Conservation (phyloP, 2,797 vertebrate genomes). For the Micrastur ruficollis region DNA sequence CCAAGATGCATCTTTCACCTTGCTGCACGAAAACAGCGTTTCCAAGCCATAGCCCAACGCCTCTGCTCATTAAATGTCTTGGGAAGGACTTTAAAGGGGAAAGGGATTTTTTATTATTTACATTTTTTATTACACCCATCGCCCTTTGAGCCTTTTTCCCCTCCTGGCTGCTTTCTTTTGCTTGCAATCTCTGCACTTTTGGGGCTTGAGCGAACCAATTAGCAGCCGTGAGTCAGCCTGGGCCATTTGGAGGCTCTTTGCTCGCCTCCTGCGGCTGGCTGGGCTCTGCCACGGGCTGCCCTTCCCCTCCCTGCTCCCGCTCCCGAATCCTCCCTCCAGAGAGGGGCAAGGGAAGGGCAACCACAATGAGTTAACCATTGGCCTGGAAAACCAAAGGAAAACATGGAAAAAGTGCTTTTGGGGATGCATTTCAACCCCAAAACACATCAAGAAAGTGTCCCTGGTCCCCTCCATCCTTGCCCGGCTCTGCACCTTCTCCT, state of each 20-base stretch:
- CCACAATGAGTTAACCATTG: accelerated
- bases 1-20: not conserved
- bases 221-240: too few relatives aligned
- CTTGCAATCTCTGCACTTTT: not conserved
- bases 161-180: not conserved
- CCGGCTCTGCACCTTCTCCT: not conserved
- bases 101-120: not conserved
- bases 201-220: not conserved
- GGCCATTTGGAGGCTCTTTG: not conserved
- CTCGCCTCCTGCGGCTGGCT: not conserved
- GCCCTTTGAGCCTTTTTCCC: not conserved
- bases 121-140: accelerated
- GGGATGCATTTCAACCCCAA: not conserved
- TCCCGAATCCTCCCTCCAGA: not conserved
- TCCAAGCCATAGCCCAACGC: not conserved
- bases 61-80: constrained; percentile 22
- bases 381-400: not conserved
- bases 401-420: accelerated
- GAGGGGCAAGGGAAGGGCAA: not conserved
- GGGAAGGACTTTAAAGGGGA: not conserved
- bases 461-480: not conserved
- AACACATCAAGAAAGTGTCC: not conserved
- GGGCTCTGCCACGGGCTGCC: not conserved
- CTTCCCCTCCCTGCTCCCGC: not conserved
- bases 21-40: not conserved